Evolutionary conservation across 1,140 invertebrate genomes (phyloP), one percentile per base, ranked within the genome.

Genomic region (Pachypsylla venusta): DNA sequence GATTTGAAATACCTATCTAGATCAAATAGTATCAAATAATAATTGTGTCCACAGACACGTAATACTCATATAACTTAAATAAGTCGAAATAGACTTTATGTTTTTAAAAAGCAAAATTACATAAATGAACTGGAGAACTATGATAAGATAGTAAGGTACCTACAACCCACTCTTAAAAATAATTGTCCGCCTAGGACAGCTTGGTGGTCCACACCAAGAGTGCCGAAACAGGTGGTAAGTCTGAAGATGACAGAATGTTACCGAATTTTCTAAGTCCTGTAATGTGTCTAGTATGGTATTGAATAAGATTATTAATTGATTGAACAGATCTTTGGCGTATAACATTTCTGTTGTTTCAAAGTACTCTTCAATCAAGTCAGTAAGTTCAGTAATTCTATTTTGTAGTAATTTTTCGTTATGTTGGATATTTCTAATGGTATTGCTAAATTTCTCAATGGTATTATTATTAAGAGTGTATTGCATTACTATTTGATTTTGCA

Each of bases 331-430:
- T 27, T 57, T 19, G 10, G 30, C 27, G 2, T n/a, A n/a, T 2
- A 28, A 3, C 10, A 2, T 28, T 14, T 19, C 25, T 10, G 2
- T 2, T 14, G 14, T 30, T 7, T 12, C 10, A 30, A 30, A 14
- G 10, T 26, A 7, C 10, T 57, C n/a, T 3, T 57, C 16, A n/a
- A 16, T 19, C 2, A 30, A 28, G 28, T 55, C n/a, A 19, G 25
- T 2, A 19, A 57, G 5, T 57, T 57, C 16, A 1, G 25, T 19
- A 30, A 57, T 57, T 27, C 26, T 57, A 30, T 26, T 12, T 27
- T 57, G 25, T 10, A 57, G 10, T 2, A 57, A 2, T 57, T 26
- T 20, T 27, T 57, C 55, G 25, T 57, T 57, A 10, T 27, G 16
- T 28, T 26, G 5, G 28, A 57, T 57, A 13, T 28, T 7, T 7